Base-by-base conservation (phyloP, 2,113 vertebrate species). In the Varanus komodoensis region DNA sequence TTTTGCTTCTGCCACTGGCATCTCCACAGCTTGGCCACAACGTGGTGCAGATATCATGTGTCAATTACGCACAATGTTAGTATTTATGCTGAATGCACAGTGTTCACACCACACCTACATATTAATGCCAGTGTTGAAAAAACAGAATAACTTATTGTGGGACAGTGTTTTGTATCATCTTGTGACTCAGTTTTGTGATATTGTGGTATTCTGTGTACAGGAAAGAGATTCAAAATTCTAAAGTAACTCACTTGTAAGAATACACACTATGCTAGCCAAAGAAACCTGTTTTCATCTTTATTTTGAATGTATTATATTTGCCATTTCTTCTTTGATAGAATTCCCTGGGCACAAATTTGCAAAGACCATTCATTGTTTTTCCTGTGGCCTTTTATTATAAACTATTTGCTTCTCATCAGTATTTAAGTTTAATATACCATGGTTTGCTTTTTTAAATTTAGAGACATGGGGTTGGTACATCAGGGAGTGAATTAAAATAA, bases 381-480 rank as follows among this genome's bases (percentile, higher is more conserved):
- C 83, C 44, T 48, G 94, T 95, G 94, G 94, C 95, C 95, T 96
- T 96, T 89, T 75, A 77, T 50, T 84, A 81, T 57, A 71, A 44
- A 57, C 21, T 12, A 3, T 61, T 89, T 88, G 57, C 2, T 79
- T 87, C 73, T 91, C 82, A 79, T 88, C 80, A 52, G 57, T 85
- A 87, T 15, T 4, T 4, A 9, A 82, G 50, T 87, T 91, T 88
- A 86, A 77, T 84, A 73, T 89, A 84, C 54, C 25, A 61, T 84
- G 44, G 29, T 6, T 17, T 52, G 8, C 4, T 15, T 4, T 79
- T 71, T 89, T 86, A 61, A 87, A 57, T 74, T 80, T 89, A 79
- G 82, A 23, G 73, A 34, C 9, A 1, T 0, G 19, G 77, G 48
- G 38, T 29, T 69, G 82, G 38, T 17, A 50, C 29, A 48, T 69